Evolutionary conservation across 2,113 vertebrate species (phyloP), one percentile per base, ranked within the genome.

Genomic region (Crotalus viridis): DNA sequence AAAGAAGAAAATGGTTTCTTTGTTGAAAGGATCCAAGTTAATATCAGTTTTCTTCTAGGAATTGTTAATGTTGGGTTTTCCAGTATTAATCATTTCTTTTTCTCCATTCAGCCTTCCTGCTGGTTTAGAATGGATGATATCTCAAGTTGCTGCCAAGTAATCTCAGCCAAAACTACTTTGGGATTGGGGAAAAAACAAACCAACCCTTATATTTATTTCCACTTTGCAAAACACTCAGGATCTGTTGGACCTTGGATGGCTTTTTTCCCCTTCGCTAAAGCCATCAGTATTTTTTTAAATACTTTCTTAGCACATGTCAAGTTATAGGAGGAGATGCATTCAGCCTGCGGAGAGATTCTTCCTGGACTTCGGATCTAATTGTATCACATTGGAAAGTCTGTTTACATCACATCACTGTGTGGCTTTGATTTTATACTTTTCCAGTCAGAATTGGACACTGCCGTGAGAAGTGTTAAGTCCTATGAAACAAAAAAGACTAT

Each of bases 101-200:
- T 24, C 59, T 7, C 74, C 33, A 43, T 89, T 15, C 94, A 98
- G 98, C 52, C 95, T 98, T 52, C 98, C 97, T 90, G 98, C 98
- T 93, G 97, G 98, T 95, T 97, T 98, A 93, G 98, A 98, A 90
- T 98, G 98, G 98, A 98, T 98, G 97, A 97, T 96, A 89, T 97
- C 98, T 6, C 97, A 85, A 4, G 97, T 98, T 21, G 59, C 97
- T 3, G 96, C 96, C 5, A 98, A 97, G 93, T 98, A 91, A 95
- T 22, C 4, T 33, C 57, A 61, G 48, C 93, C 90, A 89, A 86
- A 91, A 51, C 57, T 22, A 55, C 56, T 39, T 5, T 43, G 17
- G 46, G 46, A 48, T 48, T 52, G 54, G 3, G 13, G 12, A 10
- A 61, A 61, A 86, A 33, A 12, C 26, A 64, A 28, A 10, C 26